Evolutionary conservation across 2,113 vertebrate genomes (phyloP), one percentile per base, ranked within the genome.

Genomic region (Pangasianodon hypophthalmus): DNA sequence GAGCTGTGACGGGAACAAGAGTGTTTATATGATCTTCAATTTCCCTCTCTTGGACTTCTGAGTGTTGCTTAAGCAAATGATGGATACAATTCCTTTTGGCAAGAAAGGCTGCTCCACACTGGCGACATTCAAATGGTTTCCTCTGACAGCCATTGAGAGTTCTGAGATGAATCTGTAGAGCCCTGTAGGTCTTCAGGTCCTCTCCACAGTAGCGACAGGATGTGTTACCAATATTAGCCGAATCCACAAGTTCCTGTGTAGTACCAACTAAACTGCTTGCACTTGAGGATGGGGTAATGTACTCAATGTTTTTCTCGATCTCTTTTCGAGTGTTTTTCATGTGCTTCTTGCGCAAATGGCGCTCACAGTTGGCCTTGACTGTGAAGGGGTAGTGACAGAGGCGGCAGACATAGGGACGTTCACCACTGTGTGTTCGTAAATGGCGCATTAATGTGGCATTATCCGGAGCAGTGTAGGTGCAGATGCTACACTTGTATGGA

Each of bases 331-430:
- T 98, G 16, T 96, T 97, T 94, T 99, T 99, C 93, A 96, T 97
- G 94, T 99, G 98, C 93, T 99, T 99, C 95, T 99, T 99, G 62
- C 98, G 96, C 91, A 99, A 96, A 94, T 99, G 98, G 90, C 98
- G 97, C 95, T 99, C 98, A 0, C 98, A 99, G 94, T 99, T 99
- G 92, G 98, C 98, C 92, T 99, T 99, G 92, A 99, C 98, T 0
- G 98, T 99, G 96, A 99, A 99, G 0, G 98, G 98, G 91, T 99
- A 99, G 92, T 98, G 98, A 94, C 98, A 99, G 93, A 99, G 97
- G n/a, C 98, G 97, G 93, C 98, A 99, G 88, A 99, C 96, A 73
- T 99, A 99, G 0, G 98, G 98, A 85, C 98, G 96, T 94, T 99
- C 98, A 1, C 98, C 98, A 0, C 98, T 99, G 96, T 99, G 98